phyloP scores from a whole-genome alignment of 30 jellyfish, hydroid and myxozoan species.

The Turritopsis rubra region DNA sequence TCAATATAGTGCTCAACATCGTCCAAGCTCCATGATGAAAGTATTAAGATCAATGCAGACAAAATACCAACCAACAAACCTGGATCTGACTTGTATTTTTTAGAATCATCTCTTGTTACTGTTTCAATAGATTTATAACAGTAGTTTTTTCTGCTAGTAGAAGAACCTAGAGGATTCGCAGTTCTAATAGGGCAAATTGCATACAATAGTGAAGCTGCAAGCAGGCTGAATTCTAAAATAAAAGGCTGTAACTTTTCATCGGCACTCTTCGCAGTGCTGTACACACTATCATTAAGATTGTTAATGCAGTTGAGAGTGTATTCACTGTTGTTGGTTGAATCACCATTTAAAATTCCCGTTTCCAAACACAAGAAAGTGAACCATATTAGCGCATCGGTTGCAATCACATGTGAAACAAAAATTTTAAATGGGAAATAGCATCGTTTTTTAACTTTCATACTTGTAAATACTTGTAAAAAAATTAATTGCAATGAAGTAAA shows the following conservation, averaged over 20 bases:
- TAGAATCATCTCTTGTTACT: conserved; percentile 30
- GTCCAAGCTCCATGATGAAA: conserved; percentile 30
- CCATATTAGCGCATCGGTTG: conserved; percentile 26
- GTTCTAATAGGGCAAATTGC: conserved; percentile 20
- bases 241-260: conserved; percentile 19
- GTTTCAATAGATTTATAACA: conserved; percentile 17
- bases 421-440: conserved; percentile 15
- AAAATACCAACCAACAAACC: conserved; percentile 26
- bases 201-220: conserved; percentile 11
- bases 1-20: conserved; percentile 2
- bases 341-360: conserved; percentile 11
- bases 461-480: conserved; percentile 15
- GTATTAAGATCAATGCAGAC: conserved; percentile 10
- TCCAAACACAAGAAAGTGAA: conserved; percentile 28
- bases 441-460: conserved; percentile 6
- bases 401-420: conserved; percentile 15
- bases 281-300: conserved; percentile 20
- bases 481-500: conserved; percentile 10
- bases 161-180: neutral
- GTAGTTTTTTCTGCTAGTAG: conserved; percentile 5
- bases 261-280: neutral
- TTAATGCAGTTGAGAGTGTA: conserved; percentile 15
- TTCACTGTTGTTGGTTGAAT: neutral
- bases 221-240: conserved; percentile 19
- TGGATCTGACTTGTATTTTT: conserved; percentile 27